A percentile compares a stretch with the other conserved stretches of the same genome.
Conservation (phyloP, 2,888 invertebrate species). For the Drosophila eohydei region DNA sequence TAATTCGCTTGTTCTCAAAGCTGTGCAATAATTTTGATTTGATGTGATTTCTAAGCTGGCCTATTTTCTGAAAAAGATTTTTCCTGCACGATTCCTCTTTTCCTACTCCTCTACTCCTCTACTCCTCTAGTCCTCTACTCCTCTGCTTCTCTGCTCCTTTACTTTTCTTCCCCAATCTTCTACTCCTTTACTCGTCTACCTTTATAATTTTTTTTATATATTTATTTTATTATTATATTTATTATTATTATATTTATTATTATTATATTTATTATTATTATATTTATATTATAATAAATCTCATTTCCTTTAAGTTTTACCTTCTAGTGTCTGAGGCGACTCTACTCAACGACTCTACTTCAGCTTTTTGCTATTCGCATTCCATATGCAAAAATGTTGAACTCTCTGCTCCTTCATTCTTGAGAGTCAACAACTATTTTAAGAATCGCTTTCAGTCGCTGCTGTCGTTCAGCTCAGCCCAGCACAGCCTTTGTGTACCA, state of each 20-base stretch:
- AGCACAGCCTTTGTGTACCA: slow-evolving; percentile 27
- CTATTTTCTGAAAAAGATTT: not conserved
- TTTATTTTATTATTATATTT: no score
- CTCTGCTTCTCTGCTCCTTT: not conserved
- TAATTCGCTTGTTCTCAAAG: not conserved
- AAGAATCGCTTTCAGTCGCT: slow-evolving; percentile 18
- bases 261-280: no score
- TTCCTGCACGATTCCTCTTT: no score
- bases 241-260: no score
- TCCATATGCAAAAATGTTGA: not conserved
- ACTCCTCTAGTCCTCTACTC: not conserved
- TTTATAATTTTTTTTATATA: not conserved
- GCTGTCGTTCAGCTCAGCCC: not conserved
- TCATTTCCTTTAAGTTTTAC: not conserved
- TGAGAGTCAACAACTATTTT: slow-evolving; percentile 32
- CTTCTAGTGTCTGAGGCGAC: not conserved
- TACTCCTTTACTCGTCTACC: not conserved
- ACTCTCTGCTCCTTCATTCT: slow-evolving; percentile 3
- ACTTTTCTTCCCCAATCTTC: not conserved
- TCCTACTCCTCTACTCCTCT: not conserved
- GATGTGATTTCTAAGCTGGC: not conserved
- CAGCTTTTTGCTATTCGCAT: not conserved
- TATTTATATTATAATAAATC: not conserved
- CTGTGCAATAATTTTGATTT: not conserved
- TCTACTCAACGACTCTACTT: not conserved